Evolutionary conservation across 2,797 vertebrate genomes (phyloP).

Genomic region (Crenichthys baileyi): DNA sequence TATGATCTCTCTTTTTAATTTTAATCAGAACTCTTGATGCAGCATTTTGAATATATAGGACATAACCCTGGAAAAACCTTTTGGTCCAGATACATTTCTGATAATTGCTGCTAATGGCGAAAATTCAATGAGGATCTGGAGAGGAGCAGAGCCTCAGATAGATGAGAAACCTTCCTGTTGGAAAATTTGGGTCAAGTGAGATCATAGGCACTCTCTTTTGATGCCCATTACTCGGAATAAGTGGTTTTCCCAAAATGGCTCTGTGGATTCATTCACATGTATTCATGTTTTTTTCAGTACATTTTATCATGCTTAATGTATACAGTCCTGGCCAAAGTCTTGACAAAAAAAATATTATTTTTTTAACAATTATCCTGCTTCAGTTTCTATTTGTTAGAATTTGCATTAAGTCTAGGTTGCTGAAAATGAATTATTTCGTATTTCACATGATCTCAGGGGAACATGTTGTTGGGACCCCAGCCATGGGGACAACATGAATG

Average conservation of each 20-base stretch:
- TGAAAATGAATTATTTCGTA: neutral
- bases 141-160: slow-evolving; percentile 60
- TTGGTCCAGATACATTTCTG: slow-evolving; percentile 65
- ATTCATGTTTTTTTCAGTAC: slow-evolving; percentile 31
- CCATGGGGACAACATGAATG: too few relatives aligned
- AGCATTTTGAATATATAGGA: too few relatives aligned
- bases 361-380: neutral
- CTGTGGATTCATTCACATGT: slow-evolving; percentile 33
- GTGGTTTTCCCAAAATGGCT: slow-evolving; percentile 69
- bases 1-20: too few relatives aligned
- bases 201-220: slow-evolving; percentile 79
- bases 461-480: too few relatives aligned
- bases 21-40: too few relatives aligned
- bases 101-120: slow-evolving; percentile 64
- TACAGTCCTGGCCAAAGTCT: neutral
- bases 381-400: neutral
- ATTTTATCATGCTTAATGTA: slow-evolving; percentile 21
- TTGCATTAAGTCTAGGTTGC: neutral
- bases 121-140: slow-evolving; percentile 68
- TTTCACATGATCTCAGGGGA: neutral
- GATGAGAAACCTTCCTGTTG: slow-evolving; percentile 75
- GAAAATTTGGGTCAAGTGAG: slow-evolving; percentile 82
- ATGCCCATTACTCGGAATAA: slow-evolving; percentile 74
- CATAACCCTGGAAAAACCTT: slow-evolving; percentile 42
- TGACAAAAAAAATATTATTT: neutral